Evolutionary conservation across 2,888 invertebrate genomes (phyloP).

Genomic region (Abrostola tripartita): DNA sequence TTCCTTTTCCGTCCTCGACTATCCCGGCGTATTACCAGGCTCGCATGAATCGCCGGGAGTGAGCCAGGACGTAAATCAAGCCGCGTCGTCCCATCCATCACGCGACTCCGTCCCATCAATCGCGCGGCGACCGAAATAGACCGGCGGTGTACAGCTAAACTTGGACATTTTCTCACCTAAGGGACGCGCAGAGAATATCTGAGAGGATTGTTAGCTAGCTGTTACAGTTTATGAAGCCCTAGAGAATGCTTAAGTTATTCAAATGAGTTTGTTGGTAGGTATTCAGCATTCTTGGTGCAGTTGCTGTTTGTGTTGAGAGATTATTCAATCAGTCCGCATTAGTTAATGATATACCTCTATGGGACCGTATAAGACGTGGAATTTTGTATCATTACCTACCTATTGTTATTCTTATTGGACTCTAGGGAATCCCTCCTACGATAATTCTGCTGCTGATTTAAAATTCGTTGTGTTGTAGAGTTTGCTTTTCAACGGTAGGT

Average conservation of each 20-base stretch:
- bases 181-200: slow-evolving; percentile 52
- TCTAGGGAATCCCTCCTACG: too few species aligned
- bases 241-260: slow-evolving; percentile 51
- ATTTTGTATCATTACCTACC: background rate
- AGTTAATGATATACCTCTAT: background rate
- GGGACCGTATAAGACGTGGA: background rate
- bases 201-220: slow-evolving; percentile 44
- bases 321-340: slow-evolving; percentile 35
- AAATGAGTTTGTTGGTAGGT: slow-evolving; percentile 48
- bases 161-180: slow-evolving; percentile 70
- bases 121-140: slow-evolving; percentile 79
- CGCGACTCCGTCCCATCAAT: slow-evolving; percentile 81
- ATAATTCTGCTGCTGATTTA: too few species aligned
- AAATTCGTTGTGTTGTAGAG: too few species aligned
- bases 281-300: slow-evolving; percentile 33
- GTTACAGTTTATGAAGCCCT: slow-evolving; percentile 55
- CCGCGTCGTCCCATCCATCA: slow-evolving; percentile 81
- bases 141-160: slow-evolving; percentile 66
- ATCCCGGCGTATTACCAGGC: slow-evolving; percentile 70
- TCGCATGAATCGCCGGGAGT: slow-evolving; percentile 76
- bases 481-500: too few species aligned
- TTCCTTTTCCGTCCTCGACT: slow-evolving; percentile 54
- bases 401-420: background rate
- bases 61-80: slow-evolving; percentile 81
- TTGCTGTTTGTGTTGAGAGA: slow-evolving; percentile 35